Base-by-base conservation (phyloP, 1,140 invertebrate species). In the Mesaphorura yosii region DNA sequence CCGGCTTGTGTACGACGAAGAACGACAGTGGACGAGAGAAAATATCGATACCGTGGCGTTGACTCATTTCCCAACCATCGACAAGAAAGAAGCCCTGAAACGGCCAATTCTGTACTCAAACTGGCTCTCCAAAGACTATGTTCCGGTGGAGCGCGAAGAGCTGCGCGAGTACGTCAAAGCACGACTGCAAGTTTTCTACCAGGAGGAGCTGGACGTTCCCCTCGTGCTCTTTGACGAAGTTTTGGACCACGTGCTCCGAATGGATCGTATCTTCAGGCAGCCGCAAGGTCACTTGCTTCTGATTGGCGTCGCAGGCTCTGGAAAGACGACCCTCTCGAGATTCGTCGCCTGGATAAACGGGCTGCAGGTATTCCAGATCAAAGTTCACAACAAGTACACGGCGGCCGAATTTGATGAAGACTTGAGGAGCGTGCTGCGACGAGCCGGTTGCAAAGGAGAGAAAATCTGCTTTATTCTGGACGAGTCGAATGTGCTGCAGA, bases 261-360 rank as follows among this genome's bases (percentile, higher is more conserved):
- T 99, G 67, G 96, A 99, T 74, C 77, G 96, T 67, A 98, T 99
- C 63, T 98, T 98, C 78, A 76, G 95, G 42, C 96, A 99, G 72
- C 94, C 96, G 12, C 96, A 98, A 69, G 92, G 92, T 47, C 95
- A 99, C 72, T 69, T 98, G 49, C 72, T 99, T 55, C 75, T 99
- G 0, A 98, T 99, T 67, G 93, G 93, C 63, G 90, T 95, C 1
- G 93, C 92, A 58, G 96, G 96, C 29, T 89, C 94, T 57, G 96
- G 95, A 50, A 99, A 99, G 74, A 99, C 96, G 1, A 99, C 95
- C 14, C 77, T 98, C 46, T 98, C 93, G 7, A 76, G 95, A 57
- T 99, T 99, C 72, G 96, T 99, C 25, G 95, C 96, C 42, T 99
- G 96, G 93, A 96, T 99, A 85, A 99, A 99, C 73, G 96, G 95